Percentiles rank a stretch among this genome's conserved stretches.
These are phyloP conservation scores for Biston betularia DNA, from an alignment of 2,888 invertebrate genomes.

Conservation along the genomic window DNA sequence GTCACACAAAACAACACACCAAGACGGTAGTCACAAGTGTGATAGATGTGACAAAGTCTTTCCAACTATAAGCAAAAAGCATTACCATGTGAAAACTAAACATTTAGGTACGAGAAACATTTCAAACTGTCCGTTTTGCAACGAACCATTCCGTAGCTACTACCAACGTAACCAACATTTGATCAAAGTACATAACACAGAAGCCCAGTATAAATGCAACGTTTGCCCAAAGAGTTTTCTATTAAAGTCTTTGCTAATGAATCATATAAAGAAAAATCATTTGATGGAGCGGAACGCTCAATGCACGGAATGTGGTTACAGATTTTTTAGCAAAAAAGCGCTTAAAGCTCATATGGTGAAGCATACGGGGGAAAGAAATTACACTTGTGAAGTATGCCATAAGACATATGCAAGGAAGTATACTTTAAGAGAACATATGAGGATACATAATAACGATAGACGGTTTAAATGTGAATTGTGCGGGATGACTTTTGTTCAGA, in stretches of 20 bases:
- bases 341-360: conserved; percentile 82
- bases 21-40: conserved; percentile 73
- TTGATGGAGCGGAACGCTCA: conserved; percentile 80
- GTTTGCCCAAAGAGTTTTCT: conserved; percentile 70
- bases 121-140: conserved; percentile 74
- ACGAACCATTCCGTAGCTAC: conserved; percentile 72
- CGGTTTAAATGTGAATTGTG: conserved; percentile 72
- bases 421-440: conserved; percentile 73
- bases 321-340: conserved; percentile 84
- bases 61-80: conserved; percentile 63
- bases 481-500: conserved; percentile 70
- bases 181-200: conserved; percentile 74
- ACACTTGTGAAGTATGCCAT: conserved; percentile 67
- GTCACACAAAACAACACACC: conserved; percentile 66
- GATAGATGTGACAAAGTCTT: conserved; percentile 76
- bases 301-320: conserved; percentile 80
- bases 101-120: conserved; percentile 73
- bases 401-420: conserved; percentile 76
- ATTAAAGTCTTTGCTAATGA: conserved; percentile 71
- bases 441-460: conserved; percentile 76
- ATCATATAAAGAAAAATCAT: conserved; percentile 77
- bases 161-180: conserved; percentile 77
- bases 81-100: conserved; percentile 74
- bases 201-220: conserved; percentile 76
- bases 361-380: conserved; percentile 75